Evolutionary conservation across 2,797 vertebrate genomes (phyloP).

Genomic region (Enteromius mattozi): DNA sequence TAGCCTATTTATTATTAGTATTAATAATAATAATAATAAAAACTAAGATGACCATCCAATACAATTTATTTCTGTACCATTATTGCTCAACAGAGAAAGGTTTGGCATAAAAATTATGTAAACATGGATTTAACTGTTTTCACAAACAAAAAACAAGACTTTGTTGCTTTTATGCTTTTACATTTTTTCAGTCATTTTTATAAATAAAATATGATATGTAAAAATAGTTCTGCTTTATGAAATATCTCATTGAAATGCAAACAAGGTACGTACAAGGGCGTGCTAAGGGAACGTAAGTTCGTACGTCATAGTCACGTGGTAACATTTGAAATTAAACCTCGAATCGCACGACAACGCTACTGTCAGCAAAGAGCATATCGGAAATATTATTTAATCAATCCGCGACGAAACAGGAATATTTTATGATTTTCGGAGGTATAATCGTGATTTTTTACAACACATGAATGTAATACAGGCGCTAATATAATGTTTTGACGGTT

Average conservation of each 20-base stretch:
- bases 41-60: neutral
- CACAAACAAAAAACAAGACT: neutral
- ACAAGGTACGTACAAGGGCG: neutral
- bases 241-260: neutral
- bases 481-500: neutral
- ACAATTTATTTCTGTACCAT: neutral
- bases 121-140: neutral
- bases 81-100: neutral
- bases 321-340: conserved; percentile 54
- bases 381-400: neutral
- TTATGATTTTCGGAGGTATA: neutral
- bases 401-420: neutral
- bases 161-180: too few relatives aligned
- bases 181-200: too few relatives aligned
- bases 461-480: too few relatives aligned
- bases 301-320: conserved; percentile 52
- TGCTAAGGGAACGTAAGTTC: neutral
- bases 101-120: neutral
- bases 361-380: neutral
- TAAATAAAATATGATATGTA: too few relatives aligned
- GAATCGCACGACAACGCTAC: neutral
- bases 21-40: neutral
- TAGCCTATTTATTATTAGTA: neutral
- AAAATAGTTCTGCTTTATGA: neutral
- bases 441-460: neutral